Conservation (phyloP, 2,797 vertebrate genomes). For the Falco peregrinus region DNA sequence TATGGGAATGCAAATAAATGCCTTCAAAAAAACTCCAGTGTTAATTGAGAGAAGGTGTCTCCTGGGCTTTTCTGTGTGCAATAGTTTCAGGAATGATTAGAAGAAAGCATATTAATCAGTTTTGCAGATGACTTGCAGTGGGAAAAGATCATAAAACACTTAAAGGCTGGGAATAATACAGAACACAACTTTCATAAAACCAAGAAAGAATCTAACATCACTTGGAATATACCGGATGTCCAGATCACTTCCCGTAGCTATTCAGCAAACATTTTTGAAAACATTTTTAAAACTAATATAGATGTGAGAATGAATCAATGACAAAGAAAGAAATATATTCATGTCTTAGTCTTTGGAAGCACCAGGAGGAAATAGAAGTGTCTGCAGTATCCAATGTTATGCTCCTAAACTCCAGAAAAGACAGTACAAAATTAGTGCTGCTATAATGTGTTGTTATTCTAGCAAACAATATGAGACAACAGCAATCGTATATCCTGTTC, state of each 20-base stretch:
- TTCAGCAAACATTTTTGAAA: neutral
- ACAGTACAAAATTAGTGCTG: neutral
- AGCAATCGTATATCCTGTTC: neutral
- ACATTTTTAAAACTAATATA: neutral
- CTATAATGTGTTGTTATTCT: neutral
- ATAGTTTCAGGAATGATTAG: conserved; percentile 31
- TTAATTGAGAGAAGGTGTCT: conserved; percentile 56
- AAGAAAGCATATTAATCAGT: conserved; percentile 53
- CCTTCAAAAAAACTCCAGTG: neutral
- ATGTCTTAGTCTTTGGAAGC: neutral
- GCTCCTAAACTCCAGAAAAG: neutral
- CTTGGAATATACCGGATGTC: neutral
- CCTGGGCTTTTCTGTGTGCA: conserved; percentile 14
- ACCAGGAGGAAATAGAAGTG: neutral
- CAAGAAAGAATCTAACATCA: neutral
- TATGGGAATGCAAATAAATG: conserved; percentile 45
- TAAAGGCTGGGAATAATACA: neutral
- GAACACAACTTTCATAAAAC: conserved; percentile 8
- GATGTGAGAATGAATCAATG: neutral
- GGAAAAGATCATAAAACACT: conserved; percentile 30
- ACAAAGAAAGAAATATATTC: neutral
- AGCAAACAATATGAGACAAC: neutral
- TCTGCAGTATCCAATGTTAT: neutral
- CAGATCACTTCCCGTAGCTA: neutral
- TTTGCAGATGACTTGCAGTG: conserved; percentile 48